phyloP scores from a whole-genome alignment of 2,113 vertebrate genomes.

The Falcunculus frontatus region DNA sequence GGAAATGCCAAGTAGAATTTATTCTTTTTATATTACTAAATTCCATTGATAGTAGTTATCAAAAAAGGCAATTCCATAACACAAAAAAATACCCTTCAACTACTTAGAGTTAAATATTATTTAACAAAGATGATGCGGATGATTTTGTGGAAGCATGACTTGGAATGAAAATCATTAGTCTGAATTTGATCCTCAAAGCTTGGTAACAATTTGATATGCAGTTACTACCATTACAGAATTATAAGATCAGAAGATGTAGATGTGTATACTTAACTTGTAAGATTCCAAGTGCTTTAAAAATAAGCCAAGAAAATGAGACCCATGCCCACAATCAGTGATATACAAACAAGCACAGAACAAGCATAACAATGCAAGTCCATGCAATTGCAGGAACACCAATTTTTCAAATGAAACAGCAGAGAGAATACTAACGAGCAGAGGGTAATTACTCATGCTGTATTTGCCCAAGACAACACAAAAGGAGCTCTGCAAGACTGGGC shows the following conservation, averaged over 20 bases:
- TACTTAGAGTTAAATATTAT: not conserved
- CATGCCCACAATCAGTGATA: not conserved
- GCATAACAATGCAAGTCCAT: not conserved
- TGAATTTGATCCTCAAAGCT: not conserved
- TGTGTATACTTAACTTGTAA: not conserved
- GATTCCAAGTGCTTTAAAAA: not conserved
- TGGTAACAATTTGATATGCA: not conserved
- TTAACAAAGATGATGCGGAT: not conserved
- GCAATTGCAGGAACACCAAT: not conserved
- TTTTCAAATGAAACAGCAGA: not conserved
- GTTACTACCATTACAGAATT: not conserved
- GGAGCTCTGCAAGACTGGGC: not conserved
- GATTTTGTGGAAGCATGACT: not conserved
- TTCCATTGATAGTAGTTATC: not conserved
- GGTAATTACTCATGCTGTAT: not conserved
- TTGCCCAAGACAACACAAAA: not conserved
- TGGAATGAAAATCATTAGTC: not conserved
- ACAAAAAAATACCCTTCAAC: not conserved
- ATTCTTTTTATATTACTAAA: not conserved
- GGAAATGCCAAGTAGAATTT: not conserved
- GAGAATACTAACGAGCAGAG: not conserved
- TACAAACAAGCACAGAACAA: not conserved
- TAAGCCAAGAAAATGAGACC: not conserved
- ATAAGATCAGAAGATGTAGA: not conserved
- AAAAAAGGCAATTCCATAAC: not conserved